Base-by-base conservation (phyloP, 2,113 vertebrate species). In the Hepsetus odoe region DNA sequence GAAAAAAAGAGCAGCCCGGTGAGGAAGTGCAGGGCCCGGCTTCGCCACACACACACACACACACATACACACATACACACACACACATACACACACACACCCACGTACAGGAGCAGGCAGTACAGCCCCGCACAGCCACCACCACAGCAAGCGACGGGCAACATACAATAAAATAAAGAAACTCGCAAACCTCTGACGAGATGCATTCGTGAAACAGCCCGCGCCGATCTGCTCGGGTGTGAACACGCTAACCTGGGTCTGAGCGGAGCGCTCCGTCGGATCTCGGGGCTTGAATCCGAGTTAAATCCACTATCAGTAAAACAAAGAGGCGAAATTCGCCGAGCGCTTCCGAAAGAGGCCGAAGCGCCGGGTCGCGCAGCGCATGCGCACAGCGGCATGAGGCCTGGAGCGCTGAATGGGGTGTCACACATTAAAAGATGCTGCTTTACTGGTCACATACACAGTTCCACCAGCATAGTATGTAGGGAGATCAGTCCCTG, bases 271-370 rank as follows among this genome's bases (percentile, higher is more conserved):
- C 90, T 91, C 90, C 87, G 90, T 86, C 85, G 87, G 91, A 88
- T 90, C 85, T 86, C 72, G 87, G 88, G 79, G 51, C 51, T 82
- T 81, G 90, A 89, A 91, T 90, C 90, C 92, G 90, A 92, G 90
- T 93, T 93, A 92, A 93, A 93, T 92, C 90, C 92, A 93, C 92
- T 89, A 91, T 85, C 90, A 80, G 90, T 93, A 93, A 92, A 94
- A 94, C 93, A 94, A 94, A 94, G 93, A 94, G 93, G 91, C 93
- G 93, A 93, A 93, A 91, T 93, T 91, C 85, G 90, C 89, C 93
- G 93, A 94, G 89, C 86, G 87, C 86, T 90, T 87, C 90, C 92
- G 90, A 91, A 91, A 94, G 90, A 92, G 89, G 89, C 93, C 93
- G 93, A 94, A 92, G 91, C 89, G 87, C 85, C 88, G 87, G 89